Conservation (phyloP, 2,113 vertebrate genomes). For the Paramisgurnus dabryanus region DNA sequence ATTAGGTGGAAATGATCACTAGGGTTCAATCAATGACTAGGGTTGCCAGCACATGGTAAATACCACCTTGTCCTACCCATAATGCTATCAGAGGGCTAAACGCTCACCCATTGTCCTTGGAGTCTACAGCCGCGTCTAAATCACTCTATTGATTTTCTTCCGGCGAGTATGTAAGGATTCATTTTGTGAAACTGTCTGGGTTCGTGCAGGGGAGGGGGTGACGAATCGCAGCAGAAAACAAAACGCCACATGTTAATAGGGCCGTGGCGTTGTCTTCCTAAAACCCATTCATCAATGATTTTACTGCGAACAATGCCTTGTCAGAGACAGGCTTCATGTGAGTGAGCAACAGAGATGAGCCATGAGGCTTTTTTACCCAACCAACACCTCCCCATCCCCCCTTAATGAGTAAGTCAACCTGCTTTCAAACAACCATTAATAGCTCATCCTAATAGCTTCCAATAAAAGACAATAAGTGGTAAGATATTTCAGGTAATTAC, state of each 20-base stretch:
- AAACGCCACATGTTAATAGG: slow-evolving; percentile 69
- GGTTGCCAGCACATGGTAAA: slow-evolving; percentile 18
- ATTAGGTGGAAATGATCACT: slow-evolving; percentile 39
- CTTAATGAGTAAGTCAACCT: slow-evolving; percentile 28
- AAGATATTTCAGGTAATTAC: slow-evolving; percentile 29
- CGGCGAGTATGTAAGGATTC: slow-evolving; percentile 55
- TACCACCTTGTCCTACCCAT: background rate
- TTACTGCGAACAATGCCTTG: slow-evolving; percentile 61
- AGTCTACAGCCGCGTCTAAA: slow-evolving; percentile 65
- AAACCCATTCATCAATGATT: slow-evolving; percentile 68
- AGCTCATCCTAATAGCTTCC: slow-evolving; percentile 3
- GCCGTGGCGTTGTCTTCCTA: slow-evolving; percentile 56
- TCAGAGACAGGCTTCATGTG: background rate
- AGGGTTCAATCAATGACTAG: slow-evolving; percentile 7
- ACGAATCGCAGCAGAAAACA: slow-evolving; percentile 65
- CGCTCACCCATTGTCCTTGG: slow-evolving; percentile 50
- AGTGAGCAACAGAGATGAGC: slow-evolving; percentile 39
- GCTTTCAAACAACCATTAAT: slow-evolving; percentile 8
- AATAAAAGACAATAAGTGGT: background rate
- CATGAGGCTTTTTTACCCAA: slow-evolving; percentile 30
- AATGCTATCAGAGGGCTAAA: slow-evolving; percentile 36
- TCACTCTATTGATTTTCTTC: slow-evolving; percentile 71
- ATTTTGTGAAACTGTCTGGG: slow-evolving; percentile 62
- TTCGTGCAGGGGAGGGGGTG: slow-evolving; percentile 48
- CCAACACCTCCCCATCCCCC: background rate